Conservation (phyloP, 2,797 vertebrate species). For the Morelia viridis region DNA sequence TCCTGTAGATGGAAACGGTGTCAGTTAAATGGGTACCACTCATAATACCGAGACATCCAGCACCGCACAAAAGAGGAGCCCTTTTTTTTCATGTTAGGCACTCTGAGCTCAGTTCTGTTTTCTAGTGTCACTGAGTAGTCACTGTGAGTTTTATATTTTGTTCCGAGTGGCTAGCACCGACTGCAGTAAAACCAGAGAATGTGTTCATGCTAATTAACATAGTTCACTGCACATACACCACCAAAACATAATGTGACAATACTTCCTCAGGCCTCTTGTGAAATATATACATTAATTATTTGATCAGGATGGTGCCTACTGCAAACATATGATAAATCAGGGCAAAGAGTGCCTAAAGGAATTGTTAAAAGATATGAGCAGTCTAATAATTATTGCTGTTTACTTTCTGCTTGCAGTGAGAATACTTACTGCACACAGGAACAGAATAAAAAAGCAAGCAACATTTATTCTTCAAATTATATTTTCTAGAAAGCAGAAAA, state of each 20-base stretch:
- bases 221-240: background rate
- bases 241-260: conserved; percentile 13
- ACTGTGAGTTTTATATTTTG: background rate
- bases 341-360: conserved; percentile 42
- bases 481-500: conserved; percentile 51
- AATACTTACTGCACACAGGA: conserved; percentile 32
- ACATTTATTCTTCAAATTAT: conserved; percentile 55
- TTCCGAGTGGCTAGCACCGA: background rate
- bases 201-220: background rate
- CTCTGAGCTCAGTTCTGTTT: too few relatives aligned
- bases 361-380: conserved; percentile 48
- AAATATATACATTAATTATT: conserved; percentile 36
- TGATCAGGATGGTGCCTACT: conserved; percentile 37
- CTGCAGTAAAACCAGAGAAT: background rate
- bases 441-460: conserved; percentile 41
- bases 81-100: background rate
- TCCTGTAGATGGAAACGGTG: conserved; percentile 26
- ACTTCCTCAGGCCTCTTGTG: conserved; percentile 41
- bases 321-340: conserved; percentile 25
- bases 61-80: background rate
- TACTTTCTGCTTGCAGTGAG: conserved; percentile 55
- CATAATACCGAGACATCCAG: background rate
- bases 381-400: conserved; percentile 55
- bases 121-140: background rate
- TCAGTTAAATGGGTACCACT: conserved; percentile 22